Base-by-base conservation (phyloP, 2,113 vertebrate genomes). In the Catagonus wagneri region DNA sequence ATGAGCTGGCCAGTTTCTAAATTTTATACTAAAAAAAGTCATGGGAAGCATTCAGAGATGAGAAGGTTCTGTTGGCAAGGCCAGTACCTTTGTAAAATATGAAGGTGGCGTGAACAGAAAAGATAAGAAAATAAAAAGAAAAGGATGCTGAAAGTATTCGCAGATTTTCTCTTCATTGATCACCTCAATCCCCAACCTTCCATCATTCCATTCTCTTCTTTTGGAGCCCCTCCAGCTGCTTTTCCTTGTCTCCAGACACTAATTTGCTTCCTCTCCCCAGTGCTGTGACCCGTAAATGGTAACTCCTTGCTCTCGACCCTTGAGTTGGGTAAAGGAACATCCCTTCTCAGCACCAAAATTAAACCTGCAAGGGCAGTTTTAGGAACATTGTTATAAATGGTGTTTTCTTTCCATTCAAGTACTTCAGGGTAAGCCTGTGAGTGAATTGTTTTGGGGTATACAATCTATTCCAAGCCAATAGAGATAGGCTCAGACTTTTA, bases 391-490 rank as follows among this genome's bases (percentile, higher is more conserved):
- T 93, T 65, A 65, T 36, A 34, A 85, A 7, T 74, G 13, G 16
- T 68, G 4, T 78, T 91, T 94, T 91, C 69, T 36, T 89, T 72
- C 60, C 65, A 2, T 69, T 75, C n/a, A n/a, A 44, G 7, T 85
- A 54, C 44, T 81, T 95, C 22, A 54, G 61, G n/a, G 32, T 74
- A 71, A 68, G 15, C 61, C 39, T 66, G 4, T 23, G 14, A 83
- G 13, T 69, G 29, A 72, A 66, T 66, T 87, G 19, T 95, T 86
- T 93, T 36, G 72, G 84, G 15, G 25, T 92, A 58, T 81, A 85
- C 88, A 85, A 83, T 89, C 39, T 81, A 22, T 72, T 85, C 61
- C 25, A 79, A 22, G 63, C 9, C 32, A 56, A 69, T 65, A 81
- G 65, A 58, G 29, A 76, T 58, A 44, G 61, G 71, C 23, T 54